Base-by-base conservation (phyloP, 1,140 invertebrate species). In the Drosophila mojavensis region DNA sequence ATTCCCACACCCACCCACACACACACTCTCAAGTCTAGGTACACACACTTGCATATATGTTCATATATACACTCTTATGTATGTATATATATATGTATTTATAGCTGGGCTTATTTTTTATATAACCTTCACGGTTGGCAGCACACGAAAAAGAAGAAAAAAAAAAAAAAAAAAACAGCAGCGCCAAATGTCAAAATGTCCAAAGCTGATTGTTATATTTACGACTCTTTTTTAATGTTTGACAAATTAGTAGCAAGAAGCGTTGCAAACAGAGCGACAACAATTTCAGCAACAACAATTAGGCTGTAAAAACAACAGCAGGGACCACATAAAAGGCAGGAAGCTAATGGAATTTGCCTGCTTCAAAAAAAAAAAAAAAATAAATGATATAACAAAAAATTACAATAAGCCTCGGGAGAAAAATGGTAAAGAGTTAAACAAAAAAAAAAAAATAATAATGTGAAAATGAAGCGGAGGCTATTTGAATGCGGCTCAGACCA, bases 161-260 rank as follows among this genome's bases (percentile, higher is more conserved):
- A 33, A 24, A 24, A 24, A 24, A 24, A 24, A 24, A 24, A 33
- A 33, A 33, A 64, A 56, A 33, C 41, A 61, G 41, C 66, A 36
- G 59, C 48, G 48, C 48, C 48, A 81, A 83, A 84, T 89, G 77
- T 75, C 84, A 65, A 83, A 88, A 88, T 78, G 84, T 89, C 79
- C 63, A 79, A 60, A 73, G 78, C 80, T 88, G 84, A 88, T 88
- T 88, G 84, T 88, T 88, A 80, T 88, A 89, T 89, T 88, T 88
- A 89, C 84, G 84, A 88, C 80, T 69, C 74, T 70, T 78, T 78
- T 70, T 80, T 84, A 89, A 89, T 84, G 80, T 78, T 84, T 89
- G 84, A 84, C 84, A 89, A 89, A 89, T 89, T 89, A 89, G 84
- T 80, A 54, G 55, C 73, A 72, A 71, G 56, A 72, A 76, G 55